Conservation (phyloP, 1,140 invertebrate genomes). For the Ganaspis sp. region DNA sequence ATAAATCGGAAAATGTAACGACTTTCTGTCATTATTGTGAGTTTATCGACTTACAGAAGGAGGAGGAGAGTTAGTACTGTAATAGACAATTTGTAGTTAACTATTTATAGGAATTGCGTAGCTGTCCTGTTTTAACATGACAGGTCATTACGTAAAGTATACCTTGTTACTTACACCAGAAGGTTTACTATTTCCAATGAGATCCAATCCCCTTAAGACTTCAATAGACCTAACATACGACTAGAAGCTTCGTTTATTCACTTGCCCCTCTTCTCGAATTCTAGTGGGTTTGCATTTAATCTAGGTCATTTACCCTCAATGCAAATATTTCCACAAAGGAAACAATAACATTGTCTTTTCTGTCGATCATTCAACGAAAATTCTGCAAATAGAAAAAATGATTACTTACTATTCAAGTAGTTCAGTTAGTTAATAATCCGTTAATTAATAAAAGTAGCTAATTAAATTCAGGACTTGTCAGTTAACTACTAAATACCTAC, state of each 20-base stretch:
- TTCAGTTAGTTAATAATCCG: no score
- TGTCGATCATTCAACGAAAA: no score
- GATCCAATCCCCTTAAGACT: constrained; percentile 12
- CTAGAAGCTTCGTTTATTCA: not conserved
- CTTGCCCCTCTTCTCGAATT: no score
- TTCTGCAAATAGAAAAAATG: no score
- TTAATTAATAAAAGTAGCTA: no score
- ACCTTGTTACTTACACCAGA: constrained; percentile 51
- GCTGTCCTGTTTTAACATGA: constrained; percentile 52
- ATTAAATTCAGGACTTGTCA: no score
- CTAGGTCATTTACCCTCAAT: no score
- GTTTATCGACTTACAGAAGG: not conserved
- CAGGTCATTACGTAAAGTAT: constrained; percentile 56
- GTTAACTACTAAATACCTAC: no score
- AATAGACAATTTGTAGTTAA: constrained; percentile 46
- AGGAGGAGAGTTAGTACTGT: not conserved
- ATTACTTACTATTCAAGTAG: no score
- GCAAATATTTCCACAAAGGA: no score
- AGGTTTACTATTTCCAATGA: constrained; percentile 43
- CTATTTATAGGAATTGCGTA: constrained; percentile 64
- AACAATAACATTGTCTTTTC: no score
- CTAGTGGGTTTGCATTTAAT: no score
- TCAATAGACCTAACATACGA: not conserved
- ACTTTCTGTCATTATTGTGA: constrained; percentile 10
- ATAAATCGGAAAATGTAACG: constrained; percentile 12